phyloP scores from a whole-genome alignment of 2,797 vertebrate species.

The Scolopax bukidnonensis region DNA sequence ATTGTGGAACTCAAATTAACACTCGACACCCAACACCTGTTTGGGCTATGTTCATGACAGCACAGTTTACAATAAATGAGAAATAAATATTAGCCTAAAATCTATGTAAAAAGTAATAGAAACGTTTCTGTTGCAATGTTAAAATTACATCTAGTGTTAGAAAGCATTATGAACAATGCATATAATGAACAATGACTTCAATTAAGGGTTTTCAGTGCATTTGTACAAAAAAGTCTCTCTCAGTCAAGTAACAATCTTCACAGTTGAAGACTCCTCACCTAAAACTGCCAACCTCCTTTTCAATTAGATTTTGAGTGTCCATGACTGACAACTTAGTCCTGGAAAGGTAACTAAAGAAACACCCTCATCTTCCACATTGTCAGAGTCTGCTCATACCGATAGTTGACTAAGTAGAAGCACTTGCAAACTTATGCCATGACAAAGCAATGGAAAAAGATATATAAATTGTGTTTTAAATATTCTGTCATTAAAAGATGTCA shows the following conservation, averaged over 20 bases:
- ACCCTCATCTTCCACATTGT: neutral
- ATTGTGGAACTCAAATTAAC: neutral
- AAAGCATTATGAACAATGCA: neutral
- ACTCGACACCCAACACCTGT: neutral
- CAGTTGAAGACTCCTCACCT: neutral
- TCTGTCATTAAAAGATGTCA: neutral
- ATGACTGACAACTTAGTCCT: neutral
- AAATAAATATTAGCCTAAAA: neutral
- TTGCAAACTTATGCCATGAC: neutral
- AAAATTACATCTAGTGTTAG: neutral
- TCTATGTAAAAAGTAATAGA: neutral
- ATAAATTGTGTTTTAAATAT: neutral
- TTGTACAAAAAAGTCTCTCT: neutral
- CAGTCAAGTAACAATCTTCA: neutral
- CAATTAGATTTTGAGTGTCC: neutral
- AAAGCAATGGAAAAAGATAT: neutral
- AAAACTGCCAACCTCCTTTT: neutral
- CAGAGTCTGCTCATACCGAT: neutral
- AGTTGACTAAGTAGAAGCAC: neutral
- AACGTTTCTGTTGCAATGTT: neutral
- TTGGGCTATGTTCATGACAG: neutral
- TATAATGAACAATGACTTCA: neutral
- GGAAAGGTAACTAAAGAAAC: neutral
- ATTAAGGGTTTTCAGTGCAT: neutral
- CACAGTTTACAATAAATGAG: neutral